phyloP scores from a whole-genome alignment of 2,797 vertebrate genomes.

The Eidolon dupreanum region DNA sequence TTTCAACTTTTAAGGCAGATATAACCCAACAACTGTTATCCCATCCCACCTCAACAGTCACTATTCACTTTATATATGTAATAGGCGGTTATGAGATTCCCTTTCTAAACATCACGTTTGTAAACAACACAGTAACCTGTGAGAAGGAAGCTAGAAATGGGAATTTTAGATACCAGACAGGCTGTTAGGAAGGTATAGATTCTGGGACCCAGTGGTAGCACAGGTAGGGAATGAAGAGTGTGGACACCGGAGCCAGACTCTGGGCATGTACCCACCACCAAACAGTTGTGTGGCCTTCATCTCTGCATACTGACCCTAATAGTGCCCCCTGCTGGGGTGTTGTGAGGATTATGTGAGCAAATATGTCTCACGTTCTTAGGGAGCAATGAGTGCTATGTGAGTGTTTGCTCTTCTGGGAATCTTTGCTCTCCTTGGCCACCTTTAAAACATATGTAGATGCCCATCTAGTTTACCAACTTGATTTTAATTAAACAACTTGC shows the following conservation, averaged over 20 bases:
- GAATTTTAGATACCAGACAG: not conserved
- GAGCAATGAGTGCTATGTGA: not conserved
- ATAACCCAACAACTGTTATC: not conserved
- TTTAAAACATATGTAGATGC: not conserved
- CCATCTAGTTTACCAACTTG: not conserved
- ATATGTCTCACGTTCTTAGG: rapidly evolving
- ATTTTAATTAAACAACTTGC: not conserved
- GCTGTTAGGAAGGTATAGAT: not conserved
- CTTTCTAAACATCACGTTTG: not conserved
- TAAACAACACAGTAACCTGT: not conserved
- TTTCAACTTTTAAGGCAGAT: not conserved
- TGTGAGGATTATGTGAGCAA: not conserved
- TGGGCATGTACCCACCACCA: no score
- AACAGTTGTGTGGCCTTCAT: not conserved
- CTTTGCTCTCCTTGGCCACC: not conserved
- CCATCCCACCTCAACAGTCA: not conserved
- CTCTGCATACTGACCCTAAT: no score
- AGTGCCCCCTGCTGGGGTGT: no score
- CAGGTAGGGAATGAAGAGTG: not conserved
- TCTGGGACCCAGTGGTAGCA: not conserved
- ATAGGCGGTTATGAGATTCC: not conserved
- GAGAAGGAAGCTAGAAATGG: not conserved
- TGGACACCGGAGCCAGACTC: not conserved
- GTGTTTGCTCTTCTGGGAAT: not conserved
- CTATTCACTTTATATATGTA: not conserved